A percentile compares a stretch with the other conserved stretches of the same genome.
phyloP scores from a whole-genome alignment of 2,797 vertebrate species.

The Tokudaia tokunoshimensis region DNA sequence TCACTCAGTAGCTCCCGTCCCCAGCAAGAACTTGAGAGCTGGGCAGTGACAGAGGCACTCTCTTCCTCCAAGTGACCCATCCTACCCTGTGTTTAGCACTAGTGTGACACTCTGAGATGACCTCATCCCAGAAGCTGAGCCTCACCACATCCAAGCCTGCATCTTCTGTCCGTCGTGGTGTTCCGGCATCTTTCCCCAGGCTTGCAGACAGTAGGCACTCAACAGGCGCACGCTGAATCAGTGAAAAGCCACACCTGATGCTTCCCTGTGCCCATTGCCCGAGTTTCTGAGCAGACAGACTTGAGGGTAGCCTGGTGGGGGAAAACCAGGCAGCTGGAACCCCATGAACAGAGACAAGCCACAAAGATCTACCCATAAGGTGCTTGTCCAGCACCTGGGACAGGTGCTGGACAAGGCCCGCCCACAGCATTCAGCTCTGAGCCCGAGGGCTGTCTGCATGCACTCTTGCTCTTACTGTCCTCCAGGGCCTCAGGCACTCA shows the following conservation, averaged over 20 bases:
- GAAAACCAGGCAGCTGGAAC: not conserved
- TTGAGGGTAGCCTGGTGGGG: not conserved
- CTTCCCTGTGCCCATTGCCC: not conserved
- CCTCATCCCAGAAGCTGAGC: not conserved
- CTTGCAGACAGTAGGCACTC: not conserved
- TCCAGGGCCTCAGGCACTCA: not conserved
- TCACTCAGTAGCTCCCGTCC: not conserved
- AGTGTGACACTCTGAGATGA: not conserved
- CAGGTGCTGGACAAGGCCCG: not conserved
- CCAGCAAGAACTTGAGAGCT: not conserved
- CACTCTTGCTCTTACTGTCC: not conserved
- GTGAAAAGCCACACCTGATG: not conserved
- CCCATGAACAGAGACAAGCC: not conserved
- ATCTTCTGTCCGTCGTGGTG: not conserved
- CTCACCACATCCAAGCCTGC: not conserved
- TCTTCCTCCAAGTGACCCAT: not conserved
- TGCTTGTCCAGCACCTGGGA: too few relatives aligned
- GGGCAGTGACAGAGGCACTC: rapidly evolving
- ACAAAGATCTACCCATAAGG: not conserved
- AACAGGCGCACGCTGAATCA: not conserved
- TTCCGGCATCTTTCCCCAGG: not conserved
- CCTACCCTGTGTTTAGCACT: not conserved
- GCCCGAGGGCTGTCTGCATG: not conserved
- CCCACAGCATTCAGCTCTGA: not conserved
- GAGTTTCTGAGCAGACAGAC: not conserved